Conservation (phyloP, 2,888 invertebrate genomes). For the Lathronympha strigana region DNA sequence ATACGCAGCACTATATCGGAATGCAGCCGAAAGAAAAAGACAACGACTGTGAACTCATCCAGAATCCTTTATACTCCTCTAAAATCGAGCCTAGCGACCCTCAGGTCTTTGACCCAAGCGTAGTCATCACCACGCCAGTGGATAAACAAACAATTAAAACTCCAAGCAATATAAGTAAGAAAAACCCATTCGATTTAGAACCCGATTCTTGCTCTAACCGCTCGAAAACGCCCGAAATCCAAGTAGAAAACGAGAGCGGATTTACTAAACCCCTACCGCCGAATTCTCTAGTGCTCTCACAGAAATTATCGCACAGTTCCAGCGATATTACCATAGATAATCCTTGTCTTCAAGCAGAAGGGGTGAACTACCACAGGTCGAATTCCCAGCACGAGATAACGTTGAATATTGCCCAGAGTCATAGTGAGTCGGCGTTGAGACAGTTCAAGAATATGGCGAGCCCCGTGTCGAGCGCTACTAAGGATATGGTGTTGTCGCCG, state of each 20-base stretch:
- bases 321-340: conserved; percentile 84
- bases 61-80: conserved; percentile 78
- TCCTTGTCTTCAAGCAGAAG: conserved; percentile 46
- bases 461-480: conserved; percentile 86
- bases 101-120: conserved; percentile 86
- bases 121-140: conserved; percentile 82
- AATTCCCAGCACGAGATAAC: conserved; percentile 88
- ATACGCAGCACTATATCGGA: conserved; percentile 78
- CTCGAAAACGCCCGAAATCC: conserved; percentile 87
- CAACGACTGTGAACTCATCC: conserved; percentile 75
- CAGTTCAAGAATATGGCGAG: conserved; percentile 87
- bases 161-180: conserved; percentile 65
- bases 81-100: conserved; percentile 75
- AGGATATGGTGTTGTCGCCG: conserved; percentile 88
- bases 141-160: conserved; percentile 65
- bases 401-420: conserved; percentile 89
- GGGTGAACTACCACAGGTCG: conserved; percentile 73
- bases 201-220: conserved; percentile 41
- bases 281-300: conserved; percentile 81
- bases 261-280: conserved; percentile 78
- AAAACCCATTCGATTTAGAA: conserved; percentile 70
- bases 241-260: conserved; percentile 68
- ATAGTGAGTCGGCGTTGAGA: conserved; percentile 91
- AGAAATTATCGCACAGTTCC: conserved; percentile 88
- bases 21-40: conserved; percentile 59